Evolutionary conservation across 2,888 invertebrate species (phyloP).

Genomic region (Drosophila mayaguana): DNA sequence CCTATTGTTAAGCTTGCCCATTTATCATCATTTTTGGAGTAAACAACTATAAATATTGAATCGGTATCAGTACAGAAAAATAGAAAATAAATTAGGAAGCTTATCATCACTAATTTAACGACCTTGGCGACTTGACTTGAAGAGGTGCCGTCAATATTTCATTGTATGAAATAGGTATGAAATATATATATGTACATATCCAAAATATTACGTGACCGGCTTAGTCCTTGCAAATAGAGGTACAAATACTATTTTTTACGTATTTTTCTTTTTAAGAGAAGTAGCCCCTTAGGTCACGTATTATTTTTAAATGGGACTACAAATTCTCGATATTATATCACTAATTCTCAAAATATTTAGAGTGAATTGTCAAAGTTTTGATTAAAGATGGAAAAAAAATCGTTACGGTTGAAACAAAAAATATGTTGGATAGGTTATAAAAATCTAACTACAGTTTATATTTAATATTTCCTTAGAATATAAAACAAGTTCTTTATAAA

Average conservation of each 20-base stretch:
- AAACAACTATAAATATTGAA: conserved; percentile 1
- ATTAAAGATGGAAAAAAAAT: not conserved
- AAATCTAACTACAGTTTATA: too few species aligned
- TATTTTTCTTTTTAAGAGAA: too few species aligned
- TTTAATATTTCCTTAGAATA: too few species aligned
- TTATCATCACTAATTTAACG: conserved; percentile 1
- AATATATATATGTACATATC: not conserved
- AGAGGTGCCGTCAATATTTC: not conserved
- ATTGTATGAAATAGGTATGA: not conserved
- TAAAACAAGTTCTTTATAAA: too few species aligned
- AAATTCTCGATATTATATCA: not conserved
- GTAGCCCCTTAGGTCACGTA: too few species aligned
- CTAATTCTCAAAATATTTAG: not conserved
- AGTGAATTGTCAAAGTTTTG: not conserved
- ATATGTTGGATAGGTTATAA: too few species aligned
- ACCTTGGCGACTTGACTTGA: not conserved
- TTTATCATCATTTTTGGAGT: not conserved
- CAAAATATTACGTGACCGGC: not conserved
- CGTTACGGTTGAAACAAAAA: too few species aligned
- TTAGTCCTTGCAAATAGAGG: not conserved
- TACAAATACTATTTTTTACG: not conserved
- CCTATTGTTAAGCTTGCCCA: not conserved
- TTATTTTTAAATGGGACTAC: not conserved
- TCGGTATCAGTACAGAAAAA: not conserved
- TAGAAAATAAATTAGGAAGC: not conserved